Evolutionary conservation across 2,113 vertebrate species (phyloP).

Genomic region (Genyomyrus donnyi): DNA sequence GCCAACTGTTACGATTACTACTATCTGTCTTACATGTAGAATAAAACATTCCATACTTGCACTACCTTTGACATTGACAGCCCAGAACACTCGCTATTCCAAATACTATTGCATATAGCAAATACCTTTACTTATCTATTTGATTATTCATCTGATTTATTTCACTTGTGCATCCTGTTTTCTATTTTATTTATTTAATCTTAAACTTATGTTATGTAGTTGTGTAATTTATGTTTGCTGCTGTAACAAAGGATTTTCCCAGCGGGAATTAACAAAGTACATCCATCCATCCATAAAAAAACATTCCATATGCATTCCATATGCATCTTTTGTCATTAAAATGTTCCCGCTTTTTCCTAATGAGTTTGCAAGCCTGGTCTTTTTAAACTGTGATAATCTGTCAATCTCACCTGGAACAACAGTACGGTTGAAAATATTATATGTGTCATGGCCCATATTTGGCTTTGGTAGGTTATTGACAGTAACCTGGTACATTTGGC

Average conservation of each 20-base stretch:
- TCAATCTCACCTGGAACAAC: conserved; percentile 13
- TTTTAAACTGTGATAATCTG: background rate
- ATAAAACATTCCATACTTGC: background rate
- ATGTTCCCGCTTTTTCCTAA: background rate
- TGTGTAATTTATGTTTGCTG: background rate
- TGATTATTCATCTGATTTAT: background rate
- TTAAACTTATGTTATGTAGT: background rate
- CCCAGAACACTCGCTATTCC: background rate
- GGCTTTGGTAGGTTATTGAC: conserved; percentile 17
- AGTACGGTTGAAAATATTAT: background rate
- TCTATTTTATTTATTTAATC: background rate
- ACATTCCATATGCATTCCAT: background rate
- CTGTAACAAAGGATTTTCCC: background rate
- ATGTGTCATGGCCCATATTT: background rate
- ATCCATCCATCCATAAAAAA: background rate
- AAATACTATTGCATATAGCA: background rate
- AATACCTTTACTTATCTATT: background rate
- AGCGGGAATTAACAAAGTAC: background rate
- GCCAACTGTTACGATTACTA: background rate
- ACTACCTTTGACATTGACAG: background rate
- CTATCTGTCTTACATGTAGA: background rate
- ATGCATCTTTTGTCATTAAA: background rate
- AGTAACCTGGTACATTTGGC: conserved; percentile 5
- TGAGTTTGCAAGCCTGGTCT: background rate
- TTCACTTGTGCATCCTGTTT: background rate